Base-by-base conservation (phyloP, 2,797 vertebrate species). In the Melopsittacus undulatus region DNA sequence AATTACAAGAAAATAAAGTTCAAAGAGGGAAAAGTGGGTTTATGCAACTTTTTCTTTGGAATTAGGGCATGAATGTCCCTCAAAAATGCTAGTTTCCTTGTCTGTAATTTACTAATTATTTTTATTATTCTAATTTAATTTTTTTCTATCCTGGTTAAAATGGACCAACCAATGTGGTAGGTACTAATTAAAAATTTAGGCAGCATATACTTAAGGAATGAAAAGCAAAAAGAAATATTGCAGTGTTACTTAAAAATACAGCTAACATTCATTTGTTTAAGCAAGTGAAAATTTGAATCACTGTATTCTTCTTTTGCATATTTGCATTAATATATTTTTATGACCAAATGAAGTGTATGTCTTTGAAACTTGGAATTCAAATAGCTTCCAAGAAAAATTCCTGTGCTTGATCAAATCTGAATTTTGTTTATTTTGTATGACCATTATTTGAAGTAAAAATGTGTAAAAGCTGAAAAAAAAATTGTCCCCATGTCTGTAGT, bases 401-500 rank as follows among this genome's bases (percentile, higher is more conserved):
- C 61, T 73, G 45, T 45, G 12, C 32, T 11, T 20, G 5, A 61
- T 64, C 52, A 69, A 95, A 64, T 75, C 22, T 62, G 23, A 90
- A 59, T 46, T 87, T 67, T 52, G 9, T 83, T 94, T 90, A 30
- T 45, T 82, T 87, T 69, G 30, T 70, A 7, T 73, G 87, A 43
- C 30, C 70, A 74, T 91, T 76, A 94, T 77, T 95, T 90, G 80
- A 40, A 92, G n/a, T 78, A 92, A 87, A 96, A 93, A 83, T 74
- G 74, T 95, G 62, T 61, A 93, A 94, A 96, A 97, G 48, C 73
- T 81, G 46, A 26, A 81, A 86, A 85, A n/a, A 72, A 84, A 83
- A 49, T 79, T 90, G 54, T 85, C 78, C 46, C 69, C 8, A 19
- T 87, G 23, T 85, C 46, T 92, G 11, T 46, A 38, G 8, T 92